Base-by-base conservation (phyloP, 2,888 invertebrate genomes). In the Dryobota labecula region DNA sequence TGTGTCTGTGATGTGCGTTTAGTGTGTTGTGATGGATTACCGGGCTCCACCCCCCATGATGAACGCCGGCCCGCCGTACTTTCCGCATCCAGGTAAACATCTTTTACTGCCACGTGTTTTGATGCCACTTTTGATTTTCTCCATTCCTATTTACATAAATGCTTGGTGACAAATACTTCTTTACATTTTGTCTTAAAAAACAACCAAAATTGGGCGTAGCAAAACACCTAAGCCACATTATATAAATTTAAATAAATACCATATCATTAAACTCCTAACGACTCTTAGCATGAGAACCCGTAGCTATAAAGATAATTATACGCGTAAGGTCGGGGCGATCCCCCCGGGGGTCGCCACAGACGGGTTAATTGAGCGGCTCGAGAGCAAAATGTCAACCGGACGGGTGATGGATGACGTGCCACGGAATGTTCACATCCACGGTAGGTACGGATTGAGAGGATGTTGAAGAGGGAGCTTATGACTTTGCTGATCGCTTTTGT, bases 1-100 rank as follows among this genome's bases (percentile, higher is more conserved):
- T 82, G 79, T 77, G 74, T 66, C 83, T 90, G 90, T 92, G 91
- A 85, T 88, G 92, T 89, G 88, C 80, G 86, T 84, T 83, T 86
- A 87, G 90, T 90, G 89, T 70, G 75, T 71, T 85, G 84, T 85
- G 82, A 96, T 96, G 96, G 96, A 96, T 86, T 96, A 95, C 87
- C 93, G 96, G 56, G 94, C 94, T 74, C 95, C 95, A 47, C 92
- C 92, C 85, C 95, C 96, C 74, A 87, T 91, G 88, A 90, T 92
- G 90, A 93, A 89, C 92, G 91, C 90, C 89, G 94, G 93, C 80
- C 82, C 93, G 84, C 92, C 94, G 72, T 95, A 93, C 94, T 94
- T 92, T 86, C 92, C 92, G 13, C 94, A 92, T 71, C 90, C 95
- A 94, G 96, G 96, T 96, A 92, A 89, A 87, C 71, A 64, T 66